phyloP scores from a whole-genome alignment of 2,888 invertebrate species.

The Chloroclystis v-ata region DNA sequence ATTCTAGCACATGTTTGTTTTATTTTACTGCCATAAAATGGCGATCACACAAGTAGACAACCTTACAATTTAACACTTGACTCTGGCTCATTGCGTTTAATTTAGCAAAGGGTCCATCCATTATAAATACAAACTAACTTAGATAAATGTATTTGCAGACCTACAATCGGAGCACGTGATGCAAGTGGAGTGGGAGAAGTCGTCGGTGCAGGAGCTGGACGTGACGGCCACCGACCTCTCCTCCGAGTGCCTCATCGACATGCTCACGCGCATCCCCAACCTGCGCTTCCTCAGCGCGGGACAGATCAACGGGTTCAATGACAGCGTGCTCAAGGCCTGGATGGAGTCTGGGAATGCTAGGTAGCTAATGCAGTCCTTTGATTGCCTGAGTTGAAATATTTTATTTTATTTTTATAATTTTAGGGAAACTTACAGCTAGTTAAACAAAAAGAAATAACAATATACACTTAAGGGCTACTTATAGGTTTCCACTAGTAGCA shows the following conservation, averaged over 20 bases:
- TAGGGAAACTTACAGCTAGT: too few species aligned
- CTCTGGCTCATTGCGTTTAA: too few species aligned
- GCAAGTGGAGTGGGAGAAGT: constrained; percentile 99
- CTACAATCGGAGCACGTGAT: constrained; percentile 94
- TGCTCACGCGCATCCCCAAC: constrained; percentile 91
- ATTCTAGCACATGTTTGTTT: too few species aligned
- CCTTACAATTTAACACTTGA: too few species aligned
- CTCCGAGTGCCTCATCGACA: constrained; percentile 94
- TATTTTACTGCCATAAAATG: too few species aligned
- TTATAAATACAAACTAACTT: too few species aligned
- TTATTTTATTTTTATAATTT: too few species aligned
- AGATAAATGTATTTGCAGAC: constrained; percentile 78
- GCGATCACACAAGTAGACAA: too few species aligned
- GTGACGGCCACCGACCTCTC: constrained; percentile 98
- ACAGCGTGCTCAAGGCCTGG: constrained; percentile 94
- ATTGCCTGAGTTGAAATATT: background rate
- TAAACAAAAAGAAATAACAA: too few species aligned
- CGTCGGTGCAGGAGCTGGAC: constrained; percentile 94
- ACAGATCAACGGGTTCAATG: constrained; percentile 98
- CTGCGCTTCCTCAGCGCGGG: constrained; percentile 95
- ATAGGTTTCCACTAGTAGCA: too few species aligned
- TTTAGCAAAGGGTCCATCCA: too few species aligned
- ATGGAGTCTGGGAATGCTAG: constrained; percentile 89
- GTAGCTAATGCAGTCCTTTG: constrained; percentile 36
- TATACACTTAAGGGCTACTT: too few species aligned